These are phyloP conservation scores for Pandemis cinnamomeana DNA, from an alignment of 2,888 invertebrate genomes.

Conservation along the genomic window DNA sequence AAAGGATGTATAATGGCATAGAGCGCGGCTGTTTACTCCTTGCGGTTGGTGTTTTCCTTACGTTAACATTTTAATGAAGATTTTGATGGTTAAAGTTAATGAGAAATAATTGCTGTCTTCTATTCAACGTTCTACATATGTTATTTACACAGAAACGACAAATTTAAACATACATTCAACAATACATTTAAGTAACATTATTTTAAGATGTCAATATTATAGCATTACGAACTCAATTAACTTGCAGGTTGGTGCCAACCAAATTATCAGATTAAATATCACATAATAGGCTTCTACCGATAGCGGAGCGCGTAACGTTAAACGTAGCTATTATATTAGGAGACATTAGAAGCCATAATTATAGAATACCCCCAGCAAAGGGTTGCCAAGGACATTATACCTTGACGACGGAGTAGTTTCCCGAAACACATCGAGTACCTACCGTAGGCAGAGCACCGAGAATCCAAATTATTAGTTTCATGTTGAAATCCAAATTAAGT, in stretches of 20 bases:
- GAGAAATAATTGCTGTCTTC: constrained; percentile 5
- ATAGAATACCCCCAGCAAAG: constrained; percentile 1
- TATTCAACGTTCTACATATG: background rate
- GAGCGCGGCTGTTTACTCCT: constrained; percentile 10
- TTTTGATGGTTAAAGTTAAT: background rate
- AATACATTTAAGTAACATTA: background rate
- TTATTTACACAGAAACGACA: background rate
- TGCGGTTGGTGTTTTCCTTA: constrained; percentile 12
- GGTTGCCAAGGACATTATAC: constrained; percentile 7
- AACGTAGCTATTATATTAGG: background rate
- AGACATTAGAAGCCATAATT: constrained; percentile 6
- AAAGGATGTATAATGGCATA: constrained; percentile 10
- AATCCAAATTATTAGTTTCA: no score
- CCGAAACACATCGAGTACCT: background rate
- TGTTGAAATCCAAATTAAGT: constrained; percentile 5
- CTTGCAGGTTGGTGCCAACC: background rate
- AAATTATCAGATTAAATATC: constrained; percentile 1
- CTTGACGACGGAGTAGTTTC: constrained; percentile 20
- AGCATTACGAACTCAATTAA: background rate
- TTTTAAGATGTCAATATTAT: background rate
- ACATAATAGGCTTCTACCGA: background rate
- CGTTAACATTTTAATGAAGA: constrained; percentile 8
- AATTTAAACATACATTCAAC: background rate
- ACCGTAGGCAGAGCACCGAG: background rate
- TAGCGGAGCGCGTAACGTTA: background rate